Percentiles rank a stretch among this genome's conserved stretches.
These are phyloP conservation scores for Tetropium fuscum DNA, from an alignment of 2,888 invertebrate genomes.

Conservation along the genomic window DNA sequence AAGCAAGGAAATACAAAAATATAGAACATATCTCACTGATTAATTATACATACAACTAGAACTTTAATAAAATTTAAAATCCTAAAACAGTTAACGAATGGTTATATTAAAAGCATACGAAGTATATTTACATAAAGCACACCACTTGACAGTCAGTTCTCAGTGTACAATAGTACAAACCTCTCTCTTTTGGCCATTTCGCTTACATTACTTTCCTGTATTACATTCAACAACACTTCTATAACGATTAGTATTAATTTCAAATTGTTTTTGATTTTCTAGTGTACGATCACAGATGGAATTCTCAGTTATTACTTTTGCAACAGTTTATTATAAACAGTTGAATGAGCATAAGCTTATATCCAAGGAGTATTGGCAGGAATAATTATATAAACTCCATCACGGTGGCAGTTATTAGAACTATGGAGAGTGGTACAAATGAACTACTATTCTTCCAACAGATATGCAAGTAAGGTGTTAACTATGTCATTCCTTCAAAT, in stretches of 20 bases:
- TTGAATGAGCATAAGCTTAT: no score
- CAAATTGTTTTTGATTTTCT: slow-evolving; percentile 1
- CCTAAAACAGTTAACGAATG: slow-evolving; percentile 53
- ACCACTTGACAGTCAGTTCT: slow-evolving; percentile 19
- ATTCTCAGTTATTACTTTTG: not conserved
- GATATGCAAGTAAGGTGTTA: no score
- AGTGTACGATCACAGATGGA: not conserved
- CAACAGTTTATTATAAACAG: no score
- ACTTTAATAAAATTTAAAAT: slow-evolving; percentile 55
- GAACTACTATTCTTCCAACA: no score
- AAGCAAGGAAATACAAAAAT: slow-evolving; percentile 49
- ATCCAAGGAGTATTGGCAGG: no score
- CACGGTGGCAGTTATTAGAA: no score
- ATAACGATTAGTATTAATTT: slow-evolving; percentile 2
- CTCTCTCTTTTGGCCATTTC: slow-evolving; percentile 19
- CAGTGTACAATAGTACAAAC: slow-evolving; percentile 8
- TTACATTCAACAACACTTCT: not conserved
- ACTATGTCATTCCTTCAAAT: no score
- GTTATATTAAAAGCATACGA: slow-evolving; percentile 35
- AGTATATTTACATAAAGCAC: slow-evolving; percentile 36
- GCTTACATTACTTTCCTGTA: not conserved
- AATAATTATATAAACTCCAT: no score
- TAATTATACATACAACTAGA: slow-evolving; percentile 44
- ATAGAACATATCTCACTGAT: slow-evolving; percentile 42
- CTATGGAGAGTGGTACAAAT: no score